Conservation (phyloP, 2,888 invertebrate genomes). For the Amiota communis region DNA sequence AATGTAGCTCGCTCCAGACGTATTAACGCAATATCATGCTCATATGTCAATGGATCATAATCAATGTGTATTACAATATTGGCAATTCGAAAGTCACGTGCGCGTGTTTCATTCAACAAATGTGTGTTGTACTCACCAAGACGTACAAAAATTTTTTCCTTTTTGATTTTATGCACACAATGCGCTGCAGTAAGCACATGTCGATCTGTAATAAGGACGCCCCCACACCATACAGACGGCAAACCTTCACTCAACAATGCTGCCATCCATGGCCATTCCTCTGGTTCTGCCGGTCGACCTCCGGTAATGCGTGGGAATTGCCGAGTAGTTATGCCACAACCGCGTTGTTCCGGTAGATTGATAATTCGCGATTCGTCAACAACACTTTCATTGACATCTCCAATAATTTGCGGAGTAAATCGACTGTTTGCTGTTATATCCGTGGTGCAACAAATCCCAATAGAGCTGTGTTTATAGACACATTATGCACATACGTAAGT, state of each 20-base stretch:
- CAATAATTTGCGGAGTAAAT: constrained; percentile 61
- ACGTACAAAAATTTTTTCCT: constrained; percentile 79
- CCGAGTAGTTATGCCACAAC: constrained; percentile 72
- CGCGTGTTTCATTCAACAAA: constrained; percentile 79
- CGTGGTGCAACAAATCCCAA: constrained; percentile 83
- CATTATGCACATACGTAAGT: too few species aligned
- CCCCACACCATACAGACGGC: constrained; percentile 82
- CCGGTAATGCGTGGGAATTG: constrained; percentile 76
- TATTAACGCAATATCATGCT: constrained; percentile 85
- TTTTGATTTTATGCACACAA: constrained; percentile 75
- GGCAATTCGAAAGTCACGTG: constrained; percentile 80
- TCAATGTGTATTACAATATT: constrained; percentile 80
- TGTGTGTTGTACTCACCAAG: constrained; percentile 88
- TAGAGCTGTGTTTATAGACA: constrained; percentile 65
- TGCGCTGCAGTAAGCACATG: constrained; percentile 79
- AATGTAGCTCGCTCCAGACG: constrained; percentile 79
- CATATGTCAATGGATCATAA: constrained; percentile 80
- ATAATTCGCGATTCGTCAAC: constrained; percentile 27
- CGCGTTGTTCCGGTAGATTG: constrained; percentile 68
- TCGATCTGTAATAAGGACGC: constrained; percentile 80
- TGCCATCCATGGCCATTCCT: constrained; percentile 90
- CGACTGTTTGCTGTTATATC: constrained; percentile 71
- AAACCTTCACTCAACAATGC: constrained; percentile 79
- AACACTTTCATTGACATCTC: constrained; percentile 41
- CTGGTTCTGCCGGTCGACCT: constrained; percentile 78